A percentile compares a stretch with the other conserved stretches of the same genome.
Evolutionary conservation across 1,140 invertebrate species (phyloP).

Genomic region (Pemphigus obesinymphae): DNA sequence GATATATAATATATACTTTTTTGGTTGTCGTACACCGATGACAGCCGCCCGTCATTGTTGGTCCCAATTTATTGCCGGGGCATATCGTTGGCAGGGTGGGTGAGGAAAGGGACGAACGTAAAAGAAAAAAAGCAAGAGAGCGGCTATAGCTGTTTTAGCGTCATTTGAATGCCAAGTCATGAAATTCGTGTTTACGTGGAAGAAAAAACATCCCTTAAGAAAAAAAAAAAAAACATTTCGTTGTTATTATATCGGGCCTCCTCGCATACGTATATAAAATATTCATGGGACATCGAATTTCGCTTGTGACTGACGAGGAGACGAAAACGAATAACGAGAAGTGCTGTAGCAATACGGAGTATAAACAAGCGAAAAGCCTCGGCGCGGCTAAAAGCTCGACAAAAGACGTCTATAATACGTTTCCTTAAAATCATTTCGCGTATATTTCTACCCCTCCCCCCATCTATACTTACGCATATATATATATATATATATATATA

Average conservation of each 20-base stretch:
- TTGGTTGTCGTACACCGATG: slow-evolving; percentile 1
- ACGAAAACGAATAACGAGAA: slow-evolving; percentile 21
- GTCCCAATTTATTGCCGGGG: slow-evolving; percentile 4
- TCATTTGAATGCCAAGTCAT: slow-evolving; percentile 39
- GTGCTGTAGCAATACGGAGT: background rate
- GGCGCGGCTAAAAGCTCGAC: slow-evolving; percentile 3
- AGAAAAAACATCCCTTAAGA: background rate
- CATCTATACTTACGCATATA: background rate
- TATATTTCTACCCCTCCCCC: background rate
- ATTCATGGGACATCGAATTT: slow-evolving; percentile 40
- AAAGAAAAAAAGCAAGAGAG: background rate
- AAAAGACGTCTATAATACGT: slow-evolving; percentile 16
- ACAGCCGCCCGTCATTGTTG: slow-evolving; percentile 8
- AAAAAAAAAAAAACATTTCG: background rate
- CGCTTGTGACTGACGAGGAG: slow-evolving; percentile 29
- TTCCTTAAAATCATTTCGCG: background rate
- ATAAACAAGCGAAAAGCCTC: slow-evolving; percentile 16
- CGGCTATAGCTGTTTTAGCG: slow-evolving; percentile 18
- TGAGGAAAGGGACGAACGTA: background rate
- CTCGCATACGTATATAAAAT: slow-evolving; percentile 2
- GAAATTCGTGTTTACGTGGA: background rate
- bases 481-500: background rate
- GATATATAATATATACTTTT: background rate
- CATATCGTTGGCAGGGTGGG: too few relatives aligned
- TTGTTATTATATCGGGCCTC: slow-evolving; percentile 19